Percentiles rank a stretch among this genome's conserved stretches.
Conservation (phyloP, 1,140 invertebrate species). For the Orussus abietinus region DNA sequence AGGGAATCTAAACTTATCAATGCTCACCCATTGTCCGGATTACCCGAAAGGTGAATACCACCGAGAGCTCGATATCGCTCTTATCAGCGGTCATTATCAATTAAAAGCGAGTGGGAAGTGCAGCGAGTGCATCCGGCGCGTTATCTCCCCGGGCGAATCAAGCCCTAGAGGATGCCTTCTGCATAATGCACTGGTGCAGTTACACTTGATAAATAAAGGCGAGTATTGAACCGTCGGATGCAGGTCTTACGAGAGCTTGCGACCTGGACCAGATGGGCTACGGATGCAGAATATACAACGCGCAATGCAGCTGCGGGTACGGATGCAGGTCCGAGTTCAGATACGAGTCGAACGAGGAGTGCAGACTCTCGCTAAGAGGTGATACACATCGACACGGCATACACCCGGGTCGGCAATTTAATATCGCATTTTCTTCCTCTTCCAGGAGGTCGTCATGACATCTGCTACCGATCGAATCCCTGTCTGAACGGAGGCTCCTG, state of each 20-base stretch:
- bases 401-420: not conserved
- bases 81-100: too few species aligned
- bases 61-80: too few species aligned
- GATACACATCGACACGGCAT: slow-evolving; percentile 15
- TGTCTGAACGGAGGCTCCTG: slow-evolving; percentile 65
- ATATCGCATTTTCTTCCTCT: slow-evolving; percentile 7
- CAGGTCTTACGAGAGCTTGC: too few species aligned
- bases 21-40: too few species aligned
- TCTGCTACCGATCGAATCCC: slow-evolving; percentile 57
- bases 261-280: slow-evolving; percentile 40
- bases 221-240: too few species aligned
- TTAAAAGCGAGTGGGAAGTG: slow-evolving; percentile 26
- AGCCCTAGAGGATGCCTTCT: too few species aligned
- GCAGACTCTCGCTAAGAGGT: slow-evolving; percentile 52
- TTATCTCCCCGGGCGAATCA: not conserved
- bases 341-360: slow-evolving; percentile 48
- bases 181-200: too few species aligned
- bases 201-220: too few species aligned
- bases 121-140: slow-evolving; percentile 24
- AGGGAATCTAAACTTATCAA: too few species aligned
- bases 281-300: slow-evolving; percentile 40
- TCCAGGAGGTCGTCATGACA: slow-evolving; percentile 59
- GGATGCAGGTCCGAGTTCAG: slow-evolving; percentile 53
- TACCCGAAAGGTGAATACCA: too few species aligned
- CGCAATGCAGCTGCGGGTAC: slow-evolving; percentile 47